phyloP scores from a whole-genome alignment of 2,888 invertebrate genomes.

The Dioctria rufipes region DNA sequence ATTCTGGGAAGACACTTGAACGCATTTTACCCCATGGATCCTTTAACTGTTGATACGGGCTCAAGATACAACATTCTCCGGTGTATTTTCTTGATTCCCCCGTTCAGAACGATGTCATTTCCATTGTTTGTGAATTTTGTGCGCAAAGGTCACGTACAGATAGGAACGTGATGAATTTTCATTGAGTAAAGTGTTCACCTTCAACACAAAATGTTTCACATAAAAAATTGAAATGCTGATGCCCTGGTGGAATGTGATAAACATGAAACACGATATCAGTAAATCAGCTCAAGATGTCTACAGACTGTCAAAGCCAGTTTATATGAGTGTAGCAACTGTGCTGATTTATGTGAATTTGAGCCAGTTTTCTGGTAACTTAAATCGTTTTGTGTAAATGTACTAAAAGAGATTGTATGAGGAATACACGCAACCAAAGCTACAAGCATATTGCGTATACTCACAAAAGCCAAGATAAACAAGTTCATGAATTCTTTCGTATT shows the following conservation, averaged over 20 bases:
- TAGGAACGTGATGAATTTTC: conserved; percentile 42
- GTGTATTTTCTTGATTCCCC: neutral
- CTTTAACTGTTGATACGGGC: conserved; percentile 23
- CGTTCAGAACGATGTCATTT: conserved; percentile 17
- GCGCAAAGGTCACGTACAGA: conserved; percentile 36
- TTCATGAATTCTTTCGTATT: no score
- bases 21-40: conserved; percentile 13
- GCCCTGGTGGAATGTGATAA: conserved; percentile 5
- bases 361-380: neutral
- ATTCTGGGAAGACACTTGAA: conserved; percentile 7
- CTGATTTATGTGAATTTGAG: conserved; percentile 34
- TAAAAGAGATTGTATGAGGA: no score
- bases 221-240: conserved; percentile 38
- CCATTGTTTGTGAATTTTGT: conserved; percentile 34
- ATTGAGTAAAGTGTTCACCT: conserved; percentile 29
- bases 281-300: conserved; percentile 26
- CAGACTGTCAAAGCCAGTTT: conserved; percentile 41
- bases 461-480: no score
- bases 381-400: no score
- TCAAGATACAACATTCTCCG: conserved; percentile 6
- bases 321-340: conserved; percentile 9
- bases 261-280: conserved; percentile 39
- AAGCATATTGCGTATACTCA: no score
- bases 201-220: conserved; percentile 23
- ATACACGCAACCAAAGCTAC: no score